Base-by-base conservation (phyloP, 2,113 vertebrate genomes). In the Phaetusa simplex region DNA sequence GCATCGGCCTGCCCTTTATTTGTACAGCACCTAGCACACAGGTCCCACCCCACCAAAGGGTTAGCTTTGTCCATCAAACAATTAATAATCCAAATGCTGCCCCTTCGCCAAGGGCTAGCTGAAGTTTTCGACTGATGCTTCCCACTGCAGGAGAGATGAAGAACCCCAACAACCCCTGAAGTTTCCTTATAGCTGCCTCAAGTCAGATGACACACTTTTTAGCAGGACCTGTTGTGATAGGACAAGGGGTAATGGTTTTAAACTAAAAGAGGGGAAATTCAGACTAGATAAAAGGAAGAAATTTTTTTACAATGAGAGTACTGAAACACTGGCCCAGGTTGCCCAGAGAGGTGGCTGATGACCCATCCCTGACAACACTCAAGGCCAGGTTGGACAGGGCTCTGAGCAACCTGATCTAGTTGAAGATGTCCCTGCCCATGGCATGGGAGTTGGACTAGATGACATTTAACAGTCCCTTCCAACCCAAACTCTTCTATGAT, bases 361-460 rank as follows among this genome's bases (percentile, higher is more conserved):
- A 14, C 27, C 40, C 43, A 86, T 58, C 42, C 34, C 43, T 94
- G 53, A 53, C 53, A 84, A 34, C 6, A 22, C n/a, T 12, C 34
- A 3, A 56, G 42, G 62, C 0, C 21, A 30, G 14, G 24, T 0
- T 66, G 34, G 18, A 24, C 0, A 0, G 34, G 40, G 3, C 40
- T 61, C 53, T 40, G 36, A 90, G 30, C 17, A 90, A 9, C 12
- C 11, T 50, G 62, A 32, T 18, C 11, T 3, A 2, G 52, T 10
- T 55, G 40, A n/a, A 82, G 32, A 18, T 56, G 61, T 22, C 55
- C 49, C n/a, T 69, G 65, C 16, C 12, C 34, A 13, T 0, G 12
- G 47, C 13, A 65, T 12, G 5, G 14, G 8, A 16, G 9, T 8
- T 12, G 27, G 9, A 76, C 34, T 9, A 30, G 24, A 14, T 14